These are phyloP conservation scores for Halcyon leucocephala DNA, from an alignment of 2,797 vertebrate species.

Conservation along the genomic window DNA sequence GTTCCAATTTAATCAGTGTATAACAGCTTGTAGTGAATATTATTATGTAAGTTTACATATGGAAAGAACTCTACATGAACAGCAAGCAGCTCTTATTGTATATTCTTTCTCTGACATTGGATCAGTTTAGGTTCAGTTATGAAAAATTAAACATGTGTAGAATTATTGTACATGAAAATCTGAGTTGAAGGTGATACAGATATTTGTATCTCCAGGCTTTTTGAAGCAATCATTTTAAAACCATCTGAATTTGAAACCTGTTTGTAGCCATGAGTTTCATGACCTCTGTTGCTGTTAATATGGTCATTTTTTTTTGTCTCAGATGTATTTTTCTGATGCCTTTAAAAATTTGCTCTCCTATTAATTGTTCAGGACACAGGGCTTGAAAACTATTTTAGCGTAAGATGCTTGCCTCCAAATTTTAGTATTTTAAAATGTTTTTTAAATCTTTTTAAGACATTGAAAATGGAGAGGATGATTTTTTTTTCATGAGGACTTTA, in stretches of 20 bases:
- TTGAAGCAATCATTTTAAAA: background rate
- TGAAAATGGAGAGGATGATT: background rate
- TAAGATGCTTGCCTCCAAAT: background rate
- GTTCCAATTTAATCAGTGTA: background rate
- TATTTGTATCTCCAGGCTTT: background rate
- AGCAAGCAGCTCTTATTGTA: background rate
- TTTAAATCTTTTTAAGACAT: background rate
- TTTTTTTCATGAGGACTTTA: background rate
- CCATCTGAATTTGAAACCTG: background rate
- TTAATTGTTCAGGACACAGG: background rate
- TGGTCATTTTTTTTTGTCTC: background rate
- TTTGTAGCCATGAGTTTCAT: background rate
- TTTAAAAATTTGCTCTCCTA: background rate
- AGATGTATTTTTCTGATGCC: background rate
- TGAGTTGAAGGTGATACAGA: background rate
- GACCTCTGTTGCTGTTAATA: background rate
- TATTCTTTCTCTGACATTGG: background rate
- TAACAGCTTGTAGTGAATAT: background rate
- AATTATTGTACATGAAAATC: background rate
- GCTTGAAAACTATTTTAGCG: background rate
- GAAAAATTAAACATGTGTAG: background rate
- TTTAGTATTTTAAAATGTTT: background rate
- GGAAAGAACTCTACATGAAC: background rate
- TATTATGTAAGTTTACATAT: background rate
- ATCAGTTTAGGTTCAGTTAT: background rate